Conservation (phyloP, 2,888 invertebrate genomes). For the Amphiduros pacificus region DNA sequence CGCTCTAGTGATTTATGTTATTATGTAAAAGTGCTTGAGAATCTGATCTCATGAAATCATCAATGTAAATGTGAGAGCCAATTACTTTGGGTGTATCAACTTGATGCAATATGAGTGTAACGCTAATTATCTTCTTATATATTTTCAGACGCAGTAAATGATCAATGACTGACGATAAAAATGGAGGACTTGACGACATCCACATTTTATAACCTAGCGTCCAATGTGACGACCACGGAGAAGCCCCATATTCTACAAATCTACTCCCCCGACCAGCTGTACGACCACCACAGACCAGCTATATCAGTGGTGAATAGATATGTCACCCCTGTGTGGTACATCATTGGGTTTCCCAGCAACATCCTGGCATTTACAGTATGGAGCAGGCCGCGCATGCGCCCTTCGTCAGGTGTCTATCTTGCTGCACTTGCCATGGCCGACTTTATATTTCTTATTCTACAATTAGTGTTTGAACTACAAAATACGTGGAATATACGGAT, state of each 20-base stretch:
- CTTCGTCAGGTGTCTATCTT: constrained; percentile 57
- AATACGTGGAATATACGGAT: constrained; percentile 42
- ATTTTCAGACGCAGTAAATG: too few relatives aligned
- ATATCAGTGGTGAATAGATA: constrained; percentile 38
- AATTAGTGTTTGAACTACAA: constrained; percentile 49
- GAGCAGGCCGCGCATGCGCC: constrained; percentile 56
- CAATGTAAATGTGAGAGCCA: too few relatives aligned
- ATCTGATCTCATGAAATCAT: too few relatives aligned
- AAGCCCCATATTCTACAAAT: neutral
- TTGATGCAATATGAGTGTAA: too few relatives aligned
- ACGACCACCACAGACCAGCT: constrained; percentile 22
- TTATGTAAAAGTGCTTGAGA: too few relatives aligned
- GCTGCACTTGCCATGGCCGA: constrained; percentile 55
- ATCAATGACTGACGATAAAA: too few relatives aligned
- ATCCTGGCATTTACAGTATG: constrained; percentile 55
- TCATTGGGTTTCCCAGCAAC: constrained; percentile 57
- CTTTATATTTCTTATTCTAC: constrained; percentile 51
- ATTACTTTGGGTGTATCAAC: too few relatives aligned
- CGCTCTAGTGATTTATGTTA: too few relatives aligned
- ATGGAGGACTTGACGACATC: too few relatives aligned
- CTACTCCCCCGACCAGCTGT: constrained; percentile 14
- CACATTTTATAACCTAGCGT: too few relatives aligned
- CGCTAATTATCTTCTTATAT: too few relatives aligned
- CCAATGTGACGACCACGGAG: neutral
- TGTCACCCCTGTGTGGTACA: constrained; percentile 50